phyloP scores from a whole-genome alignment of 2,797 vertebrate species.

The Microchirus variegatus region DNA sequence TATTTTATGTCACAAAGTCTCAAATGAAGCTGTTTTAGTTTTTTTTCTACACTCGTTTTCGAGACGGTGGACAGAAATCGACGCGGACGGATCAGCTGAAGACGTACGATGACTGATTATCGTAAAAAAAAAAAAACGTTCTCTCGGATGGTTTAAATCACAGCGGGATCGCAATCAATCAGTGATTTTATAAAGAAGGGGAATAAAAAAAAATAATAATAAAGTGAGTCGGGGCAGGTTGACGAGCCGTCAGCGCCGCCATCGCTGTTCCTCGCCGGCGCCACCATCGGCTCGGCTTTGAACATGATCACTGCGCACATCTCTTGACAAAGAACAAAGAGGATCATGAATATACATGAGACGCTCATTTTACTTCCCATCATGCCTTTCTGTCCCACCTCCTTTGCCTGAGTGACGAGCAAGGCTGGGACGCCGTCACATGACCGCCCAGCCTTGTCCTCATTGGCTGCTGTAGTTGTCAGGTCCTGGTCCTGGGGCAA shows the following conservation, averaged over 20 bases:
- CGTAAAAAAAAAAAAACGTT: too few relatives aligned
- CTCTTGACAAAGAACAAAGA: slow-evolving; percentile 73
- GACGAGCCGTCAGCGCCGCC: too few relatives aligned
- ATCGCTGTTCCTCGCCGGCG: too few relatives aligned
- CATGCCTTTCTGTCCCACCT: slow-evolving; percentile 68
- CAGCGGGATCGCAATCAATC: too few relatives aligned
- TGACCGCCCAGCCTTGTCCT: slow-evolving; percentile 45
- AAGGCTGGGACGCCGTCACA: slow-evolving; percentile 41
- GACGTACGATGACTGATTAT: too few relatives aligned
- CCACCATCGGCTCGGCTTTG: slow-evolving; percentile 40
- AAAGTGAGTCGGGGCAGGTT: slow-evolving; percentile 64
- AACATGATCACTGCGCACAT: slow-evolving; percentile 67
- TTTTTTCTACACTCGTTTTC: too few relatives aligned
- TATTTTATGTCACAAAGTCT: too few relatives aligned
- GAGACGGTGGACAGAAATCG: too few relatives aligned
- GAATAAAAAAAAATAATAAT: slow-evolving; percentile 30
- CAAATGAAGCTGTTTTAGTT: too few relatives aligned
- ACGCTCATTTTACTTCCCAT: slow-evolving; percentile 62
- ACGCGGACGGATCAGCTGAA: too few relatives aligned
- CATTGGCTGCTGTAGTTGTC: not conserved
- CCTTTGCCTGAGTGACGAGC: slow-evolving; percentile 67
- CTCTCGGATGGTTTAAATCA: too few relatives aligned
- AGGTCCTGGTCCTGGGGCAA: not conserved
- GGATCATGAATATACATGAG: slow-evolving; percentile 72
- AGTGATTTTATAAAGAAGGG: slow-evolving; percentile 27